Conservation (phyloP, 2,113 vertebrate species). For the Coptodon bakossiorum region DNA sequence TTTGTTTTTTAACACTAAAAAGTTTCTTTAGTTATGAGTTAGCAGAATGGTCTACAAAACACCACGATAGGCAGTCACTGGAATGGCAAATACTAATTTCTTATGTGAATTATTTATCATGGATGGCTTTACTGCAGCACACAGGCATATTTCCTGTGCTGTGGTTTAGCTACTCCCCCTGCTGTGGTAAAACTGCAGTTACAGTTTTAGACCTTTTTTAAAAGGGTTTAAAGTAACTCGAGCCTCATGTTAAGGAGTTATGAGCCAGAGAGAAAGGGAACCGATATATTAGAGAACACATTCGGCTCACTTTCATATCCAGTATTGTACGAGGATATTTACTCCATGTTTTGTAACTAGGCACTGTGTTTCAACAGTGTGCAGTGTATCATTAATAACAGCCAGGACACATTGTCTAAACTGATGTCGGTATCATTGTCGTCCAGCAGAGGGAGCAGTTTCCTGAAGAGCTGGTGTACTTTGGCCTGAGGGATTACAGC, state of each 20-base stretch:
- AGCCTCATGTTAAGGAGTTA: not conserved
- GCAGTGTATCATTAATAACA: not conserved
- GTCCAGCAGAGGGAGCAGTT: conserved; percentile 76
- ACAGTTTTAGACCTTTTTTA: not conserved
- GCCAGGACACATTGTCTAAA: not conserved
- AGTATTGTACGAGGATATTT: not conserved
- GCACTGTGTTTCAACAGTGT: not conserved
- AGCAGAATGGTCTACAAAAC: not conserved
- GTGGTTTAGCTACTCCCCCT: not conserved
- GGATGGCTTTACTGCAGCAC: not conserved
- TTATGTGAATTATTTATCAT: not conserved
- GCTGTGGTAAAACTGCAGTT: not conserved
- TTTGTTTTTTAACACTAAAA: not conserved
- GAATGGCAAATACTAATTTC: not conserved
- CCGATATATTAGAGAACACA: not conserved
- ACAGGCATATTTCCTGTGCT: not conserved
- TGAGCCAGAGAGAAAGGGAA: not conserved
- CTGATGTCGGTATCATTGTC: not conserved
- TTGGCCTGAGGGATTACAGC: conserved; percentile 92
- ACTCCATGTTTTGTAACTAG: not conserved
- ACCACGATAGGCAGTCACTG: not conserved
- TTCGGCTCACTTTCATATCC: not conserved
- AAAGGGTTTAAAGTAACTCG: not conserved
- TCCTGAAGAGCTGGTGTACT: conserved; percentile 82
- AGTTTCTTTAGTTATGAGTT: not conserved